Evolutionary conservation across 2,888 invertebrate genomes (phyloP).

Genomic region (Busseola fusca): DNA sequence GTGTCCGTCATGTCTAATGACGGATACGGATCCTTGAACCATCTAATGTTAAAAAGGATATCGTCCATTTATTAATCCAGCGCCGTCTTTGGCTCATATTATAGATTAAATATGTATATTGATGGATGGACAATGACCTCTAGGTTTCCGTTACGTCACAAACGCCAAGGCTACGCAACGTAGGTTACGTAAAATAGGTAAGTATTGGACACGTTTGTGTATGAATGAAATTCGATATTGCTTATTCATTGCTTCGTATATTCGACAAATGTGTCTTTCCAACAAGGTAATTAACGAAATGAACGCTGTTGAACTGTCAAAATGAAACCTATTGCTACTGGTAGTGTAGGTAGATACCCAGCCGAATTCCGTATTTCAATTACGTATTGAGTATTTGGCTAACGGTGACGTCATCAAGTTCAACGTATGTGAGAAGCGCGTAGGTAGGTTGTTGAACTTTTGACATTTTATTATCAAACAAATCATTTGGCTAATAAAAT

Average conservation of each 20-base stretch:
- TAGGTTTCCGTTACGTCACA: conserved; percentile 33
- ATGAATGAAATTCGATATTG: conserved; percentile 31
- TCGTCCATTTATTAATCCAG: neutral
- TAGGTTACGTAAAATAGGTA: neutral
- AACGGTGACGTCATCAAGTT: conserved; percentile 9
- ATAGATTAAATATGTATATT: neutral
- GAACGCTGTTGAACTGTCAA: too few relatives aligned
- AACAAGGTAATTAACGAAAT: too few relatives aligned
- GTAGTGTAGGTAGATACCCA: too few relatives aligned
- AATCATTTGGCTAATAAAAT: conserved; percentile 32
- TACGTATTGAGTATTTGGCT: neutral
- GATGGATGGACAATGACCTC: conserved; percentile 19
- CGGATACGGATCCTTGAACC: neutral
- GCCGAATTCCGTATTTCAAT: conserved; percentile 10
- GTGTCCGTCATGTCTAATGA: neutral
- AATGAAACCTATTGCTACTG: too few relatives aligned
- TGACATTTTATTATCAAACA: conserved; percentile 12
- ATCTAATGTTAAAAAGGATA: neutral
- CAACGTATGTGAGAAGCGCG: neutral
- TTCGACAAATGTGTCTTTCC: too few relatives aligned
- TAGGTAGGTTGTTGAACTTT: conserved; percentile 6
- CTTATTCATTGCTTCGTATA: too few relatives aligned
- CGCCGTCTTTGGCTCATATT: neutral
- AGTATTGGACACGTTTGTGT: conserved; percentile 1
- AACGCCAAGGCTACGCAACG: conserved; percentile 16